These are phyloP conservation scores for Callipepla californica DNA, from an alignment of 2,113 vertebrate species.

Conservation along the genomic window DNA sequence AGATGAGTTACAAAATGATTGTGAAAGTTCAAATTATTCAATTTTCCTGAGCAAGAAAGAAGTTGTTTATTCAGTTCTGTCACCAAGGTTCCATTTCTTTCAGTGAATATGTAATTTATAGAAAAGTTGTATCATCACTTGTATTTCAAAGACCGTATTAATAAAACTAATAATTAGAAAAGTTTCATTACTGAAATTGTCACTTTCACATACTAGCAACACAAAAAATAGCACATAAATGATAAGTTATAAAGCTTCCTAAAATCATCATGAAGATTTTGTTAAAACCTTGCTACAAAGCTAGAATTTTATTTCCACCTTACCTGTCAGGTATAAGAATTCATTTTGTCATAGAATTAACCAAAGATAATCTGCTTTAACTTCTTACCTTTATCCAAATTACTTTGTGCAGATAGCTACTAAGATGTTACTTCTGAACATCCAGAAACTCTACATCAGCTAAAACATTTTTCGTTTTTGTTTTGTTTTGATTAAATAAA, in stretches of 20 bases:
- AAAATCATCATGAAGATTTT: neutral
- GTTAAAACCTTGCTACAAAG: neutral
- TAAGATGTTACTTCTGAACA: neutral
- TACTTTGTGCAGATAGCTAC: neutral
- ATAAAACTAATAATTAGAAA: neutral
- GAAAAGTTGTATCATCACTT: neutral
- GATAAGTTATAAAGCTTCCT: neutral
- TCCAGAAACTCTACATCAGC: neutral
- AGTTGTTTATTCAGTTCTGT: neutral
- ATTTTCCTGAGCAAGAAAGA: neutral
- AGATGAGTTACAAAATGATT: neutral
- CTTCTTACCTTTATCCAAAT: neutral
- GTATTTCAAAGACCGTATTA: neutral
- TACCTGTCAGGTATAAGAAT: neutral
- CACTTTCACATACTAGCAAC: neutral
- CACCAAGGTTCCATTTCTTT: neutral
- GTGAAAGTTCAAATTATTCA: neutral
- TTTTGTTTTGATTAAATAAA: neutral
- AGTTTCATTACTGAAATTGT: neutral
- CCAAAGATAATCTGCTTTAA: neutral
- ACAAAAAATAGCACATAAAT: neutral
- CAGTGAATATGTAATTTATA: neutral
- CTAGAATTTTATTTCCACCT: neutral
- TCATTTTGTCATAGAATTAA: neutral
- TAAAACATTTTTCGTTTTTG: neutral